Base-by-base conservation (phyloP, 2,113 vertebrate species). In the Pluvianellus socialis region DNA sequence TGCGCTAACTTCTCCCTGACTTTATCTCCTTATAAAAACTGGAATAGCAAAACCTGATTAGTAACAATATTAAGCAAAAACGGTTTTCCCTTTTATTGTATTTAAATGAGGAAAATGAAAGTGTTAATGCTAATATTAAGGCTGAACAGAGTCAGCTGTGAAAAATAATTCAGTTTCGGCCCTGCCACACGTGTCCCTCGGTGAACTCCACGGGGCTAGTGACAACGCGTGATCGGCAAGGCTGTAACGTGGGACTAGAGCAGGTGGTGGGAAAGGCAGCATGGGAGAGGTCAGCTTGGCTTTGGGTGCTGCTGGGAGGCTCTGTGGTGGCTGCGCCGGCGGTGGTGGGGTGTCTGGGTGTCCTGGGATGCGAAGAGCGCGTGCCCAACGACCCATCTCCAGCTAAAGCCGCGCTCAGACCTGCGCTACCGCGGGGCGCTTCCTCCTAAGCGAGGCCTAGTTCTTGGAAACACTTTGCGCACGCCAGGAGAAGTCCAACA, bases 21-120 rank as follows among this genome's bases (percentile, higher is more conserved):
- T 79, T 82, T 32, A 56, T 77, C 26, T 0, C 62, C 53, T 40
- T 50, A 50, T 12, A 61, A 79, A 95, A 81, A 65, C 33, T 40
- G 38, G 49, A 90, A 94, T 4, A 76, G 86, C 86, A 95, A 91
- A 82, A 90, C 53, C n/a, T 47, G 63, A 88, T 55, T 79, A 93
- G 67, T 80, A 90, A 82, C 70, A 88, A 7, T 67, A 96, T 88
- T 86, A 90, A 79, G 52, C 33, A 73, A 79, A 83, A 26, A 18
- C 58, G 85, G 22, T 82, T 79, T 90, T 87, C 50, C 22, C 52
- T 79, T 86, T 90, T 72, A 73, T 55, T 91, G 63, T 47, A 90
- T 91, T 91, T 80, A 97, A 93, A 93, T 66, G 32, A 95, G 45
- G 42, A 85, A 95, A 96, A 92, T 44, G 24, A 75, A 93, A 88